Conservation (phyloP, 2,888 invertebrate genomes). For the Allolobophora icterica region DNA sequence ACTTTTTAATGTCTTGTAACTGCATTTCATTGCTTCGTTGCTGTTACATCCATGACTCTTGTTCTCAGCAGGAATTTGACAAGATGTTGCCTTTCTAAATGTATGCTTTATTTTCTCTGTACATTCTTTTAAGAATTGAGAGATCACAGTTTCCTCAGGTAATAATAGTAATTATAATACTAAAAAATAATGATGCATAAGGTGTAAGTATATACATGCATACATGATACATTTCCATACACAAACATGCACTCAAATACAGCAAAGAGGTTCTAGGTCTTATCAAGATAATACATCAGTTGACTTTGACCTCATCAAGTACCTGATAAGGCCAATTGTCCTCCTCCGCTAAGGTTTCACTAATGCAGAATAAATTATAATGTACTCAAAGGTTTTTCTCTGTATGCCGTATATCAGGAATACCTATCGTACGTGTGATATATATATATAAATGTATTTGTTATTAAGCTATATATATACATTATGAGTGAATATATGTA, state of each 20-base stretch:
- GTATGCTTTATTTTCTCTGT: too few relatives aligned
- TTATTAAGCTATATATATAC: too few relatives aligned
- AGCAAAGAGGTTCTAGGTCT: neutral
- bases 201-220: neutral
- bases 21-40: too few relatives aligned
- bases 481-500: neutral
- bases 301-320: conserved; percentile 15
- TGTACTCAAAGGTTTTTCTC: neutral
- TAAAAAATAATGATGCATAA: neutral
- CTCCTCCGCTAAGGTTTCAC: neutral
- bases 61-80: too few relatives aligned
- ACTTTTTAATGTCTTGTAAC: too few relatives aligned
- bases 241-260: neutral
- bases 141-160: too few relatives aligned
- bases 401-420: neutral
- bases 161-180: neutral
- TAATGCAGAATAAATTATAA: neutral
- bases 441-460: neutral
- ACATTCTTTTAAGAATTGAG: too few relatives aligned
- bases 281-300: neutral
- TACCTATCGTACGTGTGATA: neutral
- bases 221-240: conserved; percentile 6
- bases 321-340: neutral
- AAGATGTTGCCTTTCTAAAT: too few relatives aligned
- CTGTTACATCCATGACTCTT: too few relatives aligned